phyloP scores from a whole-genome alignment of 2,113 vertebrate species.

The Xenopus laevis region DNA sequence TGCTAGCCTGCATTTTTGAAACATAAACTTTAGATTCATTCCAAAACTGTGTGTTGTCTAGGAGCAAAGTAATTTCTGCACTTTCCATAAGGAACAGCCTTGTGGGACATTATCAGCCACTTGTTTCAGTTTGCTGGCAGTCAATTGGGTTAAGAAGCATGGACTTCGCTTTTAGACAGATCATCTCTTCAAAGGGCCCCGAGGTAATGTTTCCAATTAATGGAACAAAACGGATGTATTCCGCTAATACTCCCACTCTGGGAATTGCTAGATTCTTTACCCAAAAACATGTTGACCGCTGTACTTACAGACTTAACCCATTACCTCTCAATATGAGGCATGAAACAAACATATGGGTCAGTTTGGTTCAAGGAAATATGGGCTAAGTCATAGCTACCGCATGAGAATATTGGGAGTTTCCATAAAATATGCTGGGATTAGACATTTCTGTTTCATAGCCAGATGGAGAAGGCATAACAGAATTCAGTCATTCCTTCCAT shows the following conservation, averaged over 20 bases:
- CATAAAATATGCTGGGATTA: no score
- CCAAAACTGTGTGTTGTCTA: slow-evolving; percentile 12
- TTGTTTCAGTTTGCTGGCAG: background rate
- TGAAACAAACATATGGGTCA: no score
- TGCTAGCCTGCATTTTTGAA: slow-evolving; percentile 17
- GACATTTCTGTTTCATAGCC: no score
- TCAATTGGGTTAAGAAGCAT: background rate
- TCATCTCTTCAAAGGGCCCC: slow-evolving; percentile 13
- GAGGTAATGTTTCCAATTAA: slow-evolving; percentile 42
- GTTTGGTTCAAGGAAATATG: no score
- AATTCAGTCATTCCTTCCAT: no score
- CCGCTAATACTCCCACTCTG: slow-evolving; percentile 24
- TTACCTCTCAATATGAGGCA: background rate
- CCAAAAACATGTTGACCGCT: slow-evolving; percentile 21
- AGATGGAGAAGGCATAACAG: no score
- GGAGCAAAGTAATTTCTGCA: slow-evolving; percentile 9
- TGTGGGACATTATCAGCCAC: background rate
- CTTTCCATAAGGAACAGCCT: slow-evolving; percentile 2
- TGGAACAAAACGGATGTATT: slow-evolving; percentile 34
- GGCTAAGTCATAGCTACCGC: no score
- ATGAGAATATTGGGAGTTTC: no score
- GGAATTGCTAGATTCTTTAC: slow-evolving; percentile 23
- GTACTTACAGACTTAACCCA: slow-evolving; percentile 15
- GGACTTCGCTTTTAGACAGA: slow-evolving; percentile 13
- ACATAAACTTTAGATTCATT: slow-evolving; percentile 6